Conservation (phyloP, 2,113 vertebrate species). For the Psilopsiagon aurifrons region DNA sequence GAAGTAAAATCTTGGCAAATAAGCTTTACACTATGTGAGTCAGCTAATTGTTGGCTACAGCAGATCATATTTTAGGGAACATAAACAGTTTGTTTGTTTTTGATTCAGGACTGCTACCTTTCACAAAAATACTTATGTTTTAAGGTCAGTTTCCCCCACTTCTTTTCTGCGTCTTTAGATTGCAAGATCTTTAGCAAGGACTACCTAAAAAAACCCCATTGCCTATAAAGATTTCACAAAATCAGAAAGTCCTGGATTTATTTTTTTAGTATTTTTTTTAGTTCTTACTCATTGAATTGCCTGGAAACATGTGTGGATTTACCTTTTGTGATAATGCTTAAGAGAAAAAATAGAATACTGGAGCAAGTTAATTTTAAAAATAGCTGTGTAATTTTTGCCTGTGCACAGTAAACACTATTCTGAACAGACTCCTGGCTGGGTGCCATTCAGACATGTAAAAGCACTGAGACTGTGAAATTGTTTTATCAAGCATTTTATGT, state of each 20-base stretch:
- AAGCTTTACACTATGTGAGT: not conserved
- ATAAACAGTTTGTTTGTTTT: not conserved
- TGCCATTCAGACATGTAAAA: slow-evolving; percentile 46
- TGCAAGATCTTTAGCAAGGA: not conserved
- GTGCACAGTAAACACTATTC: not conserved
- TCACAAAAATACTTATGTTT: not conserved
- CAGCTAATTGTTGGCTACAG: not conserved
- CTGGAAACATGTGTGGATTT: not conserved
- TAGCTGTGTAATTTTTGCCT: not conserved
- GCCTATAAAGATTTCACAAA: not conserved
- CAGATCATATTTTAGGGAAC: not conserved
- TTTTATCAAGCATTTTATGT: slow-evolving; percentile 50
- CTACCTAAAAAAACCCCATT: not conserved
- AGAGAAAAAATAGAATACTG: not conserved
- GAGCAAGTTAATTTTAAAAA: not conserved
- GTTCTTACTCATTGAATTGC: not conserved
- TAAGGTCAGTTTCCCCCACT: not conserved
- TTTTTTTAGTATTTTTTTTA: not conserved
- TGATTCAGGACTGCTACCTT: not conserved
- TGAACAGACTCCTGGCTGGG: not conserved
- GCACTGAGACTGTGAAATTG: slow-evolving; percentile 31
- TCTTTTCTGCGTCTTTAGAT: not conserved
- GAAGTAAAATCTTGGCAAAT: not conserved
- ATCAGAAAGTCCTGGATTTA: not conserved
- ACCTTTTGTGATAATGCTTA: not conserved